These are phyloP conservation scores for Eumaeus atala DNA, from an alignment of 1,140 invertebrate species.

Conservation along the genomic window DNA sequence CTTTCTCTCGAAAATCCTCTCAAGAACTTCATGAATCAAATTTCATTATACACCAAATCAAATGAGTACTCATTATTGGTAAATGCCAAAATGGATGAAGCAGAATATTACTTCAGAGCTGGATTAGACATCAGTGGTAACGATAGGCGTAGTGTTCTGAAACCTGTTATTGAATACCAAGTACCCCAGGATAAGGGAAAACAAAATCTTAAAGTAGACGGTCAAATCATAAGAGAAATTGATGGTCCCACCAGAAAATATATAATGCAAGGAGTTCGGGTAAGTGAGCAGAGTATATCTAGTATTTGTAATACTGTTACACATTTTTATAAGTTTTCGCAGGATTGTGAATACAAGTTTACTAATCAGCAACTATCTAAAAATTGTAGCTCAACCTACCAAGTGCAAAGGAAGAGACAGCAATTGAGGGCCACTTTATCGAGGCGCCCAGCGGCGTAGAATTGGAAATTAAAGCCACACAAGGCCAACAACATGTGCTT, in stretches of 20 bases:
- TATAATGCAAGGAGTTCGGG: slow-evolving; percentile 33
- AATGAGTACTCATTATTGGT: slow-evolving; percentile 75
- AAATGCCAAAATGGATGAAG: slow-evolving; percentile 75
- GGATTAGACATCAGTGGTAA: slow-evolving; percentile 77
- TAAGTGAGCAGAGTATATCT: slow-evolving; percentile 5
- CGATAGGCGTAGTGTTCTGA: slow-evolving; percentile 73
- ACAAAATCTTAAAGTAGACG: slow-evolving; percentile 47
- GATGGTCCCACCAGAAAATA: slow-evolving; percentile 63
- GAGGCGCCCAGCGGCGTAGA: slow-evolving; percentile 52
- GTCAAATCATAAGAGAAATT: slow-evolving; percentile 45
- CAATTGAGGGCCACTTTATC: slow-evolving; percentile 72
- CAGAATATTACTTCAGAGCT: slow-evolving; percentile 76
- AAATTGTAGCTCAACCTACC: slow-evolving; percentile 27
- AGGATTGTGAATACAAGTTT: too few relatives aligned
- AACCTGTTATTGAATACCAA: slow-evolving; percentile 81
- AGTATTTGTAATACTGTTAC: too few relatives aligned
- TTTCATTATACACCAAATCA: slow-evolving; percentile 69
- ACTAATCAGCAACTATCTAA: too few relatives aligned
- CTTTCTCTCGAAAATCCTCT: slow-evolving; percentile 76
- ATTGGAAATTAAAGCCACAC: slow-evolving; percentile 72
- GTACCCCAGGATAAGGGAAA: slow-evolving; percentile 74
- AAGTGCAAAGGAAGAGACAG: slow-evolving; percentile 37
- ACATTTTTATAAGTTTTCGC: too few relatives aligned
- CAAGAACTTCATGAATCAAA: slow-evolving; percentile 74
- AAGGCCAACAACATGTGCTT: slow-evolving; percentile 65